Conservation (phyloP, 2,888 invertebrate genomes). For the Cephus sareptanus region DNA sequence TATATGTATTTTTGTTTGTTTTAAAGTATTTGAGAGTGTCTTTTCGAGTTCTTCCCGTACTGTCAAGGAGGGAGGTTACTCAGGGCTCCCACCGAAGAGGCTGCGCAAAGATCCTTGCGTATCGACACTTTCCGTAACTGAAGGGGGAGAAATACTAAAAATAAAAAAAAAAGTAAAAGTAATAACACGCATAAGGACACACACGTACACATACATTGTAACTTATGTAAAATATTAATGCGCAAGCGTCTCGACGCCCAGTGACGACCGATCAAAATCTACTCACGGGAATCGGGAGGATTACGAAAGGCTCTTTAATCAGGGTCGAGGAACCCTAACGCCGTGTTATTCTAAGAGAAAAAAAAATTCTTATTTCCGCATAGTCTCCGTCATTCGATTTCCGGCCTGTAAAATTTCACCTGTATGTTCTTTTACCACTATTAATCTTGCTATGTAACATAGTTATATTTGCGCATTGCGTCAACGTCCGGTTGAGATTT, state of each 20-base stretch:
- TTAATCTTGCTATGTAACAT: neutral
- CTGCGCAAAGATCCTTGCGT: slow-evolving; percentile 24
- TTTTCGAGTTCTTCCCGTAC: neutral
- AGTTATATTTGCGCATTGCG: neutral
- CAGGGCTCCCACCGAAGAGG: slow-evolving; percentile 38
- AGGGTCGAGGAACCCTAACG: neutral
- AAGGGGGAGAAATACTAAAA: neutral
- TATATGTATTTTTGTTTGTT: neutral
- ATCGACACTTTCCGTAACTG: neutral
- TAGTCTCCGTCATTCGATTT: neutral
- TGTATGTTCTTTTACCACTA: neutral
- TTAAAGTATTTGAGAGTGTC: neutral
- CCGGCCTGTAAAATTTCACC: neutral
- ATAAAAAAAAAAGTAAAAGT: neutral
- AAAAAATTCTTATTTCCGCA: neutral
- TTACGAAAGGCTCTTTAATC: neutral
- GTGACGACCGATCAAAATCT: neutral
- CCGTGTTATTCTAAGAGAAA: neutral
- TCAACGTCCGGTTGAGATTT: neutral
- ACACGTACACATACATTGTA: neutral
- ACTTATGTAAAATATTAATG: neutral
- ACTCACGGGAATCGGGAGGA: neutral
- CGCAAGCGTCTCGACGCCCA: neutral
- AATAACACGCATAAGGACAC: neutral
- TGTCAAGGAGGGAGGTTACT: slow-evolving; percentile 35